Evolutionary conservation across 2,113 vertebrate species (phyloP), one percentile per base, ranked within the genome.

Genomic region (Epinephelus fuscoguttatus): DNA sequence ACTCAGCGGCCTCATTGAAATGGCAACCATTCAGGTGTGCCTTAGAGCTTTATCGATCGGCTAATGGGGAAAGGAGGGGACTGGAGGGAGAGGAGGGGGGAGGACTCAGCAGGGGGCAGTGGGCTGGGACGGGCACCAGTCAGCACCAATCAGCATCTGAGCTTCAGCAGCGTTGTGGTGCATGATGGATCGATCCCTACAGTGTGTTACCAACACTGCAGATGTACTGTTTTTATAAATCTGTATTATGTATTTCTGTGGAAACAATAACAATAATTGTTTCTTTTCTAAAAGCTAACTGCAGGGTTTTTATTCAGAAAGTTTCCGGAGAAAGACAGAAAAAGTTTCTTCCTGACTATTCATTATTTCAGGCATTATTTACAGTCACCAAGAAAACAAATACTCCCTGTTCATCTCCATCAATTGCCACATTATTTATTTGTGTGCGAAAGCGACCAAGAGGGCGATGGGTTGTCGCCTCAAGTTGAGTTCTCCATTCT

Each of bases 11-110:
- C 61, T 78, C 66, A 74, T 13, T 27, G 70, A 64, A 56, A 42
- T 25, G 10, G 78, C 70, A 80, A 55, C 67, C 83, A 71, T 75
- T 88, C 90, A 89, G 88, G 84, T 87, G 82, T 78, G 78, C 68
- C 73, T 70, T 30, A 18, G 68, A 84, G 82, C n/a, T 84, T 81
- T 90, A 93, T 93, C 30, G 90, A 94, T 89, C 68, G 57, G 23
- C 75, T 84, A 78, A 88, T 81, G 76, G 78, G 50, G 72, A 69
- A 66, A 64, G 62, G 33, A 60, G 56, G 21, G 30, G 47, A 18
- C 7, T 64, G 62, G 15, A 45, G 57, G 56, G 60, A 61, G 30
- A 4, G 67, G 21, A 4, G 45, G 18, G 55, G 14, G 18, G 55
- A 62, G 30, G 37, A 62, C 67, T 55, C 78, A 56, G 64, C 53